Evolutionary conservation across 2,113 vertebrate species (phyloP), one percentile per base, ranked within the genome.

Genomic region (Scolopax mira): DNA sequence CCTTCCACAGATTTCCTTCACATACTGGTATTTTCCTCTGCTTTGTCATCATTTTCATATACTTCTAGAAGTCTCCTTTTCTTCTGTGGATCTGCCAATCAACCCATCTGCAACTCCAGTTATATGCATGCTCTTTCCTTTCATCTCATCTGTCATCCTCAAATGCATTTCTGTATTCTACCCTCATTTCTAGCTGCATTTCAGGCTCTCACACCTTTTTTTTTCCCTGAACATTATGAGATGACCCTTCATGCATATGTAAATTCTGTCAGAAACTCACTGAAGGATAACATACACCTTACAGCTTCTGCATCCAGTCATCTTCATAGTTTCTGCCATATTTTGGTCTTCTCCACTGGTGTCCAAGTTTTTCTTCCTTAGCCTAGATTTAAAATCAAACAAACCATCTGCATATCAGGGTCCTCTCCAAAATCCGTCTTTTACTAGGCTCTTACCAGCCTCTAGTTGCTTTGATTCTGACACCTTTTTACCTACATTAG

Each of bases 191-290:
- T 91, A 95, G 87, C 87, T 64, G 62, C 61, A 79, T 94, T 95
- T 95, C 89, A 93, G 85, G 66, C 84, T 87, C 74, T 79, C 66
- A 41, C 71, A 79, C 31, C 28, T 49, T 60, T 88, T 89, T 87
- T 85, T 89, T 60, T 7, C 15, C 23, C 18, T 72, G 41, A 95
- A 91, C 87, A 89, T 95, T 96, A 96, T 87, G 78, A 95, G 87
- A 95, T 95, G 94, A 95, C 89, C 94, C 91, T 95, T 95, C 94
- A 96, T 97, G 94, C 93, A 94, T 95, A 97, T 91, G 91, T 69
- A 95, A 95, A 95, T 97, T 94, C 95, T 94, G 93, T 94, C 96
- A 96, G 93, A 95, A 96, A 88, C 74, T 95, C 93, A 95, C 93
- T 97, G 95, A 96, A 97, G 94, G 87, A 61, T 95, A 95, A 95